Percentiles rank a stretch among this genome's conserved stretches.
phyloP scores from a whole-genome alignment of 2,113 vertebrate genomes.

The Percopsis transmontana region DNA sequence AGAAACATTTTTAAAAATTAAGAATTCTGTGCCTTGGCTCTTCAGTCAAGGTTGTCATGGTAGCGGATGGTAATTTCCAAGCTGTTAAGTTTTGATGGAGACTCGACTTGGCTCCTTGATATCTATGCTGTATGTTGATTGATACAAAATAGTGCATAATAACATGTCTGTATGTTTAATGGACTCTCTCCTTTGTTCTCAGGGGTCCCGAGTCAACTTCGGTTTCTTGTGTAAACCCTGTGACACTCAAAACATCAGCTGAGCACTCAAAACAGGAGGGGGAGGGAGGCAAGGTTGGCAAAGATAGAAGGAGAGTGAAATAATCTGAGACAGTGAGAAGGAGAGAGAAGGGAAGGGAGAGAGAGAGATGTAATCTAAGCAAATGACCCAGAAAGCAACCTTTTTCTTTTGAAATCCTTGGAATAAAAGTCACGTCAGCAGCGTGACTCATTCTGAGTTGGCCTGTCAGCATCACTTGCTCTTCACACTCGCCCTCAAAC shows the following conservation, averaged over 20 bases:
- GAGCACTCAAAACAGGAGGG: background rate
- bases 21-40: too few species aligned
- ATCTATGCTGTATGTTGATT: background rate
- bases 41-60: slow-evolving; percentile 11
- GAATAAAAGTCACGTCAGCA: slow-evolving; percentile 49
- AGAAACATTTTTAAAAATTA: background rate
- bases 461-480: slow-evolving; percentile 49
- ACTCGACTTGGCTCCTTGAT: background rate
- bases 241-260: slow-evolving; percentile 35
- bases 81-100: background rate
- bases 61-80: background rate
- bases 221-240: slow-evolving; percentile 26
- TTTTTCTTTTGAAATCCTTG: slow-evolving; percentile 44
- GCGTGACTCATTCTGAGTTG: slow-evolving; percentile 37
- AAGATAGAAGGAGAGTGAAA: background rate
- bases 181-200: slow-evolving; percentile 12
- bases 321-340: background rate
- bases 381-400: slow-evolving; percentile 55
- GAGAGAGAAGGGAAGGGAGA: slow-evolving; percentile 5
- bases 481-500: slow-evolving; percentile 38
- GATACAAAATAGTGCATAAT: slow-evolving; percentile 11
- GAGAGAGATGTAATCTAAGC: slow-evolving; percentile 25
- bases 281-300: background rate
- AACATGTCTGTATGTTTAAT: slow-evolving; percentile 7
- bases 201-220: slow-evolving; percentile 21